Conservation (phyloP, 2,113 vertebrate species). For the Mesoclemmys tuberculata region DNA sequence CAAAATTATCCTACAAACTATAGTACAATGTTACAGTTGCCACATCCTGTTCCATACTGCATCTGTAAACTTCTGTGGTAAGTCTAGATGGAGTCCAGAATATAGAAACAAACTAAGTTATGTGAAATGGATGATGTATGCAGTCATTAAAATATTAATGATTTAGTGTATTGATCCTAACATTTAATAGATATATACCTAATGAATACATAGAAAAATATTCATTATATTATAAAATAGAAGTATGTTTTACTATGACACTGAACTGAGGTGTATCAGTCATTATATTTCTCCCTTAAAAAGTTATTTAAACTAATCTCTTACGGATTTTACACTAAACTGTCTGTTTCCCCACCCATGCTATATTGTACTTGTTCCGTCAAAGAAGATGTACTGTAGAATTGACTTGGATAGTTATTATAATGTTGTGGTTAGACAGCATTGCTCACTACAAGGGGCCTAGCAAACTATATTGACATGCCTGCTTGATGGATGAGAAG, state of each 20-base stretch:
- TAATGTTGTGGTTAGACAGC: conserved; percentile 13
- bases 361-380: conserved; percentile 26
- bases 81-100: not conserved
- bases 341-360: conserved; percentile 21
- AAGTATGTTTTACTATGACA: not conserved
- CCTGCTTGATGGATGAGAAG: conserved; percentile 57
- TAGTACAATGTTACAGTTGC: conserved; percentile 24
- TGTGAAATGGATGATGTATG: not conserved
- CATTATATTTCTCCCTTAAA: conserved; percentile 27
- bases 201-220: not conserved
- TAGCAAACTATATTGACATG: conserved; percentile 14
- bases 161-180: not conserved
- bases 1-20: conserved; percentile 54
- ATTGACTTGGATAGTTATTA: not conserved
- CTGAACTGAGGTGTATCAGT: not conserved
- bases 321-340: not conserved
- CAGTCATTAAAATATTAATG: not conserved
- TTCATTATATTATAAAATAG: not conserved
- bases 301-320: not conserved
- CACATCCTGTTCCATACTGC: conserved; percentile 20
- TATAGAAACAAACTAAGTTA: conserved; percentile 2
- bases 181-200: no score
- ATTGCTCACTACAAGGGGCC: conserved; percentile 34
- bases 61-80: not conserved
- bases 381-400: conserved; percentile 21